phyloP scores from a whole-genome alignment of 2,113 vertebrate species.

The Thinocorus orbignyianus region DNA sequence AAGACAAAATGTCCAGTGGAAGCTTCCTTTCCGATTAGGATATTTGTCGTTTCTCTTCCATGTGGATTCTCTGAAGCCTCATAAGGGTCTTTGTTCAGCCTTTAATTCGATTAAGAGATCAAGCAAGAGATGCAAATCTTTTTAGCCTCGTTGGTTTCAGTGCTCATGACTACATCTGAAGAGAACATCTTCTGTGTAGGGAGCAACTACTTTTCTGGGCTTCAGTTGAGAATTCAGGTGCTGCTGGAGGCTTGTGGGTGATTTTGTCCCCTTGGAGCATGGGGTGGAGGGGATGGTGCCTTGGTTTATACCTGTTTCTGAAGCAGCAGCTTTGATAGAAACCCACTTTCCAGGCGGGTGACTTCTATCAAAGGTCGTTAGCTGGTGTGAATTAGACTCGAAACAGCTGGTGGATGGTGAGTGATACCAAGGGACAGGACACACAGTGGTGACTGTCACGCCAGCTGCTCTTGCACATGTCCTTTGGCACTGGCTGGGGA shows the following conservation, averaged over 20 bases:
- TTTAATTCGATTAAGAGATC: slow-evolving; percentile 46
- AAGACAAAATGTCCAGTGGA: not conserved
- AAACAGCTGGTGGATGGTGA: slow-evolving; percentile 41
- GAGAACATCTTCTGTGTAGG: not conserved
- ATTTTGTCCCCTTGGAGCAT: not conserved
- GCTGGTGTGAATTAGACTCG: not conserved
- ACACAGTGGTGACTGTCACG: not conserved
- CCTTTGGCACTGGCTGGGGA: not conserved
- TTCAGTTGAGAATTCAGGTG: not conserved
- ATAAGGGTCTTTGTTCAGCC: not conserved
- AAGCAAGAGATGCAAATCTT: slow-evolving; percentile 31
- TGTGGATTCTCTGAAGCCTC: slow-evolving; percentile 8
- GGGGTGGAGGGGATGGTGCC: not conserved
- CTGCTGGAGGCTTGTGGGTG: not conserved
- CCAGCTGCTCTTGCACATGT: not conserved
- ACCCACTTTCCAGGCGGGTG: not conserved
- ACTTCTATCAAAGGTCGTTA: slow-evolving; percentile 5
- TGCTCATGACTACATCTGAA: not conserved
- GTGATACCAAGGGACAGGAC: not conserved
- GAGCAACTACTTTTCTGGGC: not conserved
- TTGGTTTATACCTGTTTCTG: not conserved
- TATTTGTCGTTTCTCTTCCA: not conserved
- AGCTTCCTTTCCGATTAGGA: not conserved
- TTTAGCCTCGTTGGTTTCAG: slow-evolving; percentile 9
- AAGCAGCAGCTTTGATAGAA: not conserved